Conservation (phyloP, 2,888 invertebrate species). For the Corbicula japonica region DNA sequence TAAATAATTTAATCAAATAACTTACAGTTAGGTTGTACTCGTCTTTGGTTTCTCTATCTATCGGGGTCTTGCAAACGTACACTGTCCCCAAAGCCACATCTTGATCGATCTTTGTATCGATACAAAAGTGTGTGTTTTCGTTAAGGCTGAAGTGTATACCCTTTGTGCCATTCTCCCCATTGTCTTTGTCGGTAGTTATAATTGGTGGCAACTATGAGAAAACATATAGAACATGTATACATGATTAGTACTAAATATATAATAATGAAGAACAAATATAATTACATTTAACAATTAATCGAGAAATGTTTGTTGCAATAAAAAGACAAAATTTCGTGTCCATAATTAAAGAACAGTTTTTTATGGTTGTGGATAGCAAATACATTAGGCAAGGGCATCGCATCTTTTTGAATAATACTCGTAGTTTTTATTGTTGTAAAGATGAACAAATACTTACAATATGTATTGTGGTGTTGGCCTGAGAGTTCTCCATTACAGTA, state of each 20-base stretch:
- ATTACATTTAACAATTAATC: too few relatives aligned
- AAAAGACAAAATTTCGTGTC: too few relatives aligned
- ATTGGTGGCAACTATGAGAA: slow-evolving; percentile 52
- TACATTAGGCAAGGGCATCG: too few relatives aligned
- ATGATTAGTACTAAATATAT: too few relatives aligned
- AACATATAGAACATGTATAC: too few relatives aligned
- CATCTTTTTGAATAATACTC: too few relatives aligned
- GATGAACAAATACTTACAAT: slow-evolving; percentile 30
- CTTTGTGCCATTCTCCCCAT: slow-evolving; percentile 56
- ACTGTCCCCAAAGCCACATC: slow-evolving; percentile 40
- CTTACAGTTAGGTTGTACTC: slow-evolving; percentile 29
- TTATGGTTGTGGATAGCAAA: too few relatives aligned
- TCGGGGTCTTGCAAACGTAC: slow-evolving; percentile 16
- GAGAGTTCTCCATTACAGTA: slow-evolving; percentile 35
- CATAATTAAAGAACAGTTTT: too few relatives aligned
- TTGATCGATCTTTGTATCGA: slow-evolving; percentile 12
- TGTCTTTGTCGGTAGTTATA: slow-evolving; percentile 55
- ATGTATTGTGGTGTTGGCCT: background rate
- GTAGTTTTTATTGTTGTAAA: too few relatives aligned
- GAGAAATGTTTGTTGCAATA: too few relatives aligned
- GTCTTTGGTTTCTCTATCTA: slow-evolving; percentile 52
- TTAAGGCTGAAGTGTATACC: slow-evolving; percentile 58
- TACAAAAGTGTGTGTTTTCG: slow-evolving; percentile 47
- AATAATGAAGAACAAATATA: too few relatives aligned
- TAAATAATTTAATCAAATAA: too few relatives aligned